These are phyloP conservation scores for Trissolcus basalis DNA, from an alignment of 1,140 invertebrate species.

Conservation along the genomic window DNA sequence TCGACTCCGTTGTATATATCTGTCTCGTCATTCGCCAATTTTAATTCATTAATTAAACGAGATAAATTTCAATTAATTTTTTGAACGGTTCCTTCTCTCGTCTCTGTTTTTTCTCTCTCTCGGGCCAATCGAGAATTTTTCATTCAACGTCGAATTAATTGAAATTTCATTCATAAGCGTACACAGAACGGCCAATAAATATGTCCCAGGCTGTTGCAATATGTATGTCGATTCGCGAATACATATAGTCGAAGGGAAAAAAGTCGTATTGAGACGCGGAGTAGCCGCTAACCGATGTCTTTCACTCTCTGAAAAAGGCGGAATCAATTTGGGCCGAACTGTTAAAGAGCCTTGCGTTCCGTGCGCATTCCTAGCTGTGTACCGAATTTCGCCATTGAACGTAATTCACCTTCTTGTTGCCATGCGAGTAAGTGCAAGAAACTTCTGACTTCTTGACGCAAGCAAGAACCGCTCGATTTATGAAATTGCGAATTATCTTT, in stretches of 20 bases:
- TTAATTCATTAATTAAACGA: no score
- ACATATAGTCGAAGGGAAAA: constrained; percentile 56
- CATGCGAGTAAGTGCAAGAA: constrained; percentile 30
- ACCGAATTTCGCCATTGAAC: constrained; percentile 34
- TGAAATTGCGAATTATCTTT: constrained; percentile 39
- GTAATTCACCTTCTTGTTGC: constrained; percentile 49
- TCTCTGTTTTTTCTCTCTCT: no score
- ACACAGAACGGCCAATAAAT: constrained; percentile 73
- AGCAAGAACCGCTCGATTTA: constrained; percentile 45
- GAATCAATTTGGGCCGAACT: constrained; percentile 46
- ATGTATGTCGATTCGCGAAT: constrained; percentile 71
- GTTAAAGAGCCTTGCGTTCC: constrained; percentile 44
- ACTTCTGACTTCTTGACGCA: constrained; percentile 43
- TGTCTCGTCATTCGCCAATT: no score
- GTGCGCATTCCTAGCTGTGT: constrained; percentile 38
- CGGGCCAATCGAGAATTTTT: no score
- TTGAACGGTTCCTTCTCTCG: no score
- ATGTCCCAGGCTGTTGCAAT: constrained; percentile 71
- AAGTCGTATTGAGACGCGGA: constrained; percentile 63
- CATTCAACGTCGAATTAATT: no score
- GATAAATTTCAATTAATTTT: no score
- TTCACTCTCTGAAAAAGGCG: constrained; percentile 31
- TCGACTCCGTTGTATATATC: no score
- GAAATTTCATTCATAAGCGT: constrained; percentile 35
- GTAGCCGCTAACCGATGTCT: constrained; percentile 33